Evolutionary conservation across 2,888 invertebrate genomes (phyloP), one percentile per base, ranked within the genome.

Genomic region (Mayetiola destructor): DNA sequence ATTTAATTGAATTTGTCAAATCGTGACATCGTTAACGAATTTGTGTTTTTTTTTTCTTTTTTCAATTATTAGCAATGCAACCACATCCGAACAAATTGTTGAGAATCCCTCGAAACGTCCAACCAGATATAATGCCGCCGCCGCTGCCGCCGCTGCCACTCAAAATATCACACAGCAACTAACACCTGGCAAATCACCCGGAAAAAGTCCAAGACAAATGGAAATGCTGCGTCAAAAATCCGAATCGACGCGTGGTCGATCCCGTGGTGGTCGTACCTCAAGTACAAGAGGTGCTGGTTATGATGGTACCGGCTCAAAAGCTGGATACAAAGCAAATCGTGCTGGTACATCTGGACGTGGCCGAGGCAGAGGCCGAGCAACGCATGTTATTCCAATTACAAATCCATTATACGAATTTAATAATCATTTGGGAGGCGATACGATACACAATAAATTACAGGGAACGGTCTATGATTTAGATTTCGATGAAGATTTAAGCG

Each of bases 381-480:
- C 21, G 20, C 42, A 55, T 12, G 29, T 35, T 12, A 18, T 65
- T 57, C 62, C 64, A 42, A 62, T 64, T 56, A 61, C 53, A 9
- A 53, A 53, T 30, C 12, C 42, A n/a, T 18, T 56, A n/a, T 23
- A 2, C 9, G 56, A 61, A 40, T 56, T 56, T 21, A 56, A 58
- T 35, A 55, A 40, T 55, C 32, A 40, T 21, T 42, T 35, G 10
- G 30, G 32, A 4, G 18, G 18, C 32, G 65, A 62, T 56, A 63
- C 57, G 3, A 86, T 87, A 59, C 85, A 84, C 61, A 86, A 83
- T 67, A 88, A 88, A 67, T 74, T 89, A 36, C 82, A 83, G 8
- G 89, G 91, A 9, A 91, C 91, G 2, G 91, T 91, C 2, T 92
- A 89, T 65, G 92, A 87, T 68, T 80, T 86, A 62, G 83, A 89